Conservation (phyloP, 1,140 invertebrate species). For the Stegodyphus dumicola region DNA sequence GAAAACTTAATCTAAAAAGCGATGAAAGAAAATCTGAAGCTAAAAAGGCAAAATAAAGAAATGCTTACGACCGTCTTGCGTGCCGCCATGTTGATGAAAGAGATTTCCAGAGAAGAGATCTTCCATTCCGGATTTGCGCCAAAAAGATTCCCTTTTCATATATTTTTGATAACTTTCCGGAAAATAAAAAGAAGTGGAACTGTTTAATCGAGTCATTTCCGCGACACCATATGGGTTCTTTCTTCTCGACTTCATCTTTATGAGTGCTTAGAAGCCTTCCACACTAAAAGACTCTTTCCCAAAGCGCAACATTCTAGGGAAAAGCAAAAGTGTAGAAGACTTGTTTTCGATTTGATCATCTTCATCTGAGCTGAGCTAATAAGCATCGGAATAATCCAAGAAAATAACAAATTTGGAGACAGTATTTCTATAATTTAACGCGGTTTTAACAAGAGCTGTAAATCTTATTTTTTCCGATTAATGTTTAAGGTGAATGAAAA, state of each 20-base stretch:
- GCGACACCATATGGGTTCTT: slow-evolving; percentile 27
- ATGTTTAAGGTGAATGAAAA: too few species aligned
- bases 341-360: too few species aligned
- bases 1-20: slow-evolving; percentile 53
- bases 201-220: slow-evolving; percentile 42
- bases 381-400: too few species aligned
- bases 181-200: slow-evolving; percentile 35
- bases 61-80: slow-evolving; percentile 52
- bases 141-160: slow-evolving; percentile 37
- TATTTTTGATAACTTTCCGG: slow-evolving; percentile 43
- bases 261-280: too few species aligned
- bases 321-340: too few species aligned
- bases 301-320: too few species aligned
- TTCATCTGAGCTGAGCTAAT: too few species aligned
- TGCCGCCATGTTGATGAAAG: slow-evolving; percentile 50
- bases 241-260: neutral
- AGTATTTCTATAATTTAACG: too few species aligned
- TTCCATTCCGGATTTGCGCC: slow-evolving; percentile 27
- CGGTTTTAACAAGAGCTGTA: too few species aligned
- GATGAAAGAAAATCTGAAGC: slow-evolving; percentile 39
- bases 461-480: too few species aligned
- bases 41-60: slow-evolving; percentile 48
- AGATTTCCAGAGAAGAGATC: slow-evolving; percentile 39
- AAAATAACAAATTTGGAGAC: too few species aligned
- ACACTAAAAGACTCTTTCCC: too few species aligned